Conservation (phyloP, 2,888 invertebrate species). For the Plebejus argus region DNA sequence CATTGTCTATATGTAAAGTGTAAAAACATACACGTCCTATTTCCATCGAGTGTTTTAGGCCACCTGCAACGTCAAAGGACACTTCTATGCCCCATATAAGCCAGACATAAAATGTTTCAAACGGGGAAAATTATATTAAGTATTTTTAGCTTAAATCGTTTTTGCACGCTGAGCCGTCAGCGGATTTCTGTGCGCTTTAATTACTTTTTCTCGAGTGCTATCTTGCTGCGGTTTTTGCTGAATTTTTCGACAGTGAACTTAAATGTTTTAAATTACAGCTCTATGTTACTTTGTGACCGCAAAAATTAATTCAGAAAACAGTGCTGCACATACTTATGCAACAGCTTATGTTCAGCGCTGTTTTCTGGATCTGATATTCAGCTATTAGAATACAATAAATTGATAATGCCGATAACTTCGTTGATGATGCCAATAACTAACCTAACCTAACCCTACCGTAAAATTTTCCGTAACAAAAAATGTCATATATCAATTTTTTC, state of each 20-base stretch:
- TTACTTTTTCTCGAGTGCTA: background rate
- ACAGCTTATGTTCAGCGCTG: too few relatives aligned
- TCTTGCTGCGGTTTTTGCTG: background rate
- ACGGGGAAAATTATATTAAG: background rate
- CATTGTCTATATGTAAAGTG: background rate
- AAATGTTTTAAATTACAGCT: background rate
- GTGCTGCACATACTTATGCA: too few relatives aligned
- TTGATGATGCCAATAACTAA: too few relatives aligned
- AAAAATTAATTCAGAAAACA: too few relatives aligned
- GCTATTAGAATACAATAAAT: too few relatives aligned
- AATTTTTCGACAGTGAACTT: background rate
- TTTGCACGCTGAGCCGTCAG: background rate
- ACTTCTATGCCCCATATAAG: background rate
- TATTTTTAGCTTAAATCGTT: background rate
- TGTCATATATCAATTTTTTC: too few relatives aligned
- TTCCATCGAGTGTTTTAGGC: background rate
- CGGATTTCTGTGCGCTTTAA: background rate
- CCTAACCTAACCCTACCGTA: too few relatives aligned
- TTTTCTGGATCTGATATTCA: too few relatives aligned
- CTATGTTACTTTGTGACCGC: too few relatives aligned
- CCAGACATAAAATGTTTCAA: constrained; percentile 6
- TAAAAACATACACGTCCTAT: constrained; percentile 9
- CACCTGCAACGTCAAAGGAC: constrained; percentile 15
- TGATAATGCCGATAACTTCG: too few relatives aligned
- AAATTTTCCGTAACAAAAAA: too few relatives aligned